Conservation (phyloP, 1,140 invertebrate genomes). For the Diabrotica virgifera region DNA sequence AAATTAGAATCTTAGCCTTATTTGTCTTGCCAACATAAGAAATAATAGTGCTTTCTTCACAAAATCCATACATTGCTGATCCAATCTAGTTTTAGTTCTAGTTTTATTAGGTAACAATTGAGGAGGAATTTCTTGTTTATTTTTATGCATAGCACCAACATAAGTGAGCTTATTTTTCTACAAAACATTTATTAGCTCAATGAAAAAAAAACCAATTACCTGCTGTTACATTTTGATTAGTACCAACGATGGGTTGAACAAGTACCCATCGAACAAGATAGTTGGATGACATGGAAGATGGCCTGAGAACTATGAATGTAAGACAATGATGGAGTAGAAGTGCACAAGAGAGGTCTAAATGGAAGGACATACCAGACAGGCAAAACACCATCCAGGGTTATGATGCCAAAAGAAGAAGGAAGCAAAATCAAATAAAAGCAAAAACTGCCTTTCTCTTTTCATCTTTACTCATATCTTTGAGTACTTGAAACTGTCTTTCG, state of each 20-base stretch:
- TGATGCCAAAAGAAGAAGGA: no score
- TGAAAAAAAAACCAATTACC: constrained; percentile 11
- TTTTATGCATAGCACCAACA: constrained; percentile 40
- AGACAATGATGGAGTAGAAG: no score
- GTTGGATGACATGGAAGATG: no score
- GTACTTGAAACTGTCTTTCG: no score
- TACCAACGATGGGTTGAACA: constrained; percentile 30
- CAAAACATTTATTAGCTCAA: constrained; percentile 39
- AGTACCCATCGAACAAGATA: no score
- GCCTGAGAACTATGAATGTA: no score
- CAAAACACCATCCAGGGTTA: no score
- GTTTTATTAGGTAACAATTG: constrained; percentile 22
- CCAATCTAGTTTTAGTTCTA: constrained; percentile 26
- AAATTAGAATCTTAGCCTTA: constrained; percentile 35
- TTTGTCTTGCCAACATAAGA: constrained; percentile 34
- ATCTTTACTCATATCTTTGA: no score
- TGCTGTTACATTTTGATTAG: constrained; percentile 47
- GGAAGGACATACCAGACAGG: no score
- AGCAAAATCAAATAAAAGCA: no score
- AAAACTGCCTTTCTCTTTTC: no score
- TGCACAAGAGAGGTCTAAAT: no score
- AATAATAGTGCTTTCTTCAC: constrained; percentile 30
- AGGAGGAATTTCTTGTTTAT: neutral
- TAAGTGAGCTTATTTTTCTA: constrained; percentile 31
- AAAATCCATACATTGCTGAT: constrained; percentile 36